Evolutionary conservation across 2,113 vertebrate species (phyloP).

Genomic region (human): GRCh38 chr2:183031501-183032000

Average conservation of each 20-base stretch:
- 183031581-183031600: background rate
- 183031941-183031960: background rate
- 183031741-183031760: background rate
- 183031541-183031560: background rate
- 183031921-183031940: background rate
- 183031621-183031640: background rate
- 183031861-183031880: background rate
- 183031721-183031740: background rate
- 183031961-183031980: background rate
- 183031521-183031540: background rate
- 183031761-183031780: background rate
- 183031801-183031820: background rate
- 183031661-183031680: background rate
- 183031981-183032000: background rate
- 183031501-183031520: conserved; percentile 9
- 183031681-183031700: background rate
- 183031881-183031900: background rate
- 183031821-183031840: conserved; percentile 14
- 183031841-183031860: background rate
- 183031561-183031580: background rate
- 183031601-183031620: background rate
- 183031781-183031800: background rate
- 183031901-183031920: background rate
- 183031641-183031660: background rate
- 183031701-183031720: background rate